Evolutionary conservation across 2,113 vertebrate genomes (phyloP).

Genomic region (Tetraodon nigroviridis): DNA sequence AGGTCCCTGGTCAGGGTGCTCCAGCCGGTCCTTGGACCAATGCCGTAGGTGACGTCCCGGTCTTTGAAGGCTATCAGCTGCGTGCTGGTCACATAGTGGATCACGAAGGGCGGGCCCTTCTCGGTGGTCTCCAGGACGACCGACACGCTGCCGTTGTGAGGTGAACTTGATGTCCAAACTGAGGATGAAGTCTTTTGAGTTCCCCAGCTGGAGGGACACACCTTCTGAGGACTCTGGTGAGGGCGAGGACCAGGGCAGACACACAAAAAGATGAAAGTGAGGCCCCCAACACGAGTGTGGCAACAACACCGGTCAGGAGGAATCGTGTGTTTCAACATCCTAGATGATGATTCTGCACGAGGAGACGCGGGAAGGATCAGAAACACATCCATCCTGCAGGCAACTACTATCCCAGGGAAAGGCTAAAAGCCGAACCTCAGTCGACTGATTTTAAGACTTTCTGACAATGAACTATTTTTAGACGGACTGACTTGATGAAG

Average conservation of each 20-base stretch:
- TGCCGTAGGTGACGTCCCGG: slow-evolving; percentile 85
- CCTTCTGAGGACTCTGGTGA: slow-evolving; percentile 85
- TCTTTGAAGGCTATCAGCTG: slow-evolving; percentile 89
- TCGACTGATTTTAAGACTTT: slow-evolving; percentile 15
- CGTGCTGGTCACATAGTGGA: slow-evolving; percentile 86
- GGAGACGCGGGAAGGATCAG: too few relatives aligned
- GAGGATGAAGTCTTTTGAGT: slow-evolving; percentile 91
- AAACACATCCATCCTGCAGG: neutral
- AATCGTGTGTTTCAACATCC: too few relatives aligned
- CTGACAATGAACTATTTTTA: too few relatives aligned
- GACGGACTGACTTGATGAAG: neutral
- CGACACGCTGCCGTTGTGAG: slow-evolving; percentile 88
- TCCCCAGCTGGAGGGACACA: slow-evolving; percentile 84
- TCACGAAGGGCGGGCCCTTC: slow-evolving; percentile 83
- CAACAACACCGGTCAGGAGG: neutral
- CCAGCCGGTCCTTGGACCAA: slow-evolving; percentile 84
- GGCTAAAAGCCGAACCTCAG: slow-evolving; percentile 2
- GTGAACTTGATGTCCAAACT: slow-evolving; percentile 89
- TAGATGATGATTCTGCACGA: too few relatives aligned
- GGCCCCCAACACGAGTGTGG: too few relatives aligned
- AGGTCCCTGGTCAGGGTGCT: slow-evolving; percentile 92
- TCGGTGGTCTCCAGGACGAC: slow-evolving; percentile 93
- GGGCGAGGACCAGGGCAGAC: slow-evolving; percentile 13
- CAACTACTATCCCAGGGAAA: neutral
- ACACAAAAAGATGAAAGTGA: neutral